Conservation (phyloP, 2,797 vertebrate genomes). For the Hyperoplus lanceolatus region DNA sequence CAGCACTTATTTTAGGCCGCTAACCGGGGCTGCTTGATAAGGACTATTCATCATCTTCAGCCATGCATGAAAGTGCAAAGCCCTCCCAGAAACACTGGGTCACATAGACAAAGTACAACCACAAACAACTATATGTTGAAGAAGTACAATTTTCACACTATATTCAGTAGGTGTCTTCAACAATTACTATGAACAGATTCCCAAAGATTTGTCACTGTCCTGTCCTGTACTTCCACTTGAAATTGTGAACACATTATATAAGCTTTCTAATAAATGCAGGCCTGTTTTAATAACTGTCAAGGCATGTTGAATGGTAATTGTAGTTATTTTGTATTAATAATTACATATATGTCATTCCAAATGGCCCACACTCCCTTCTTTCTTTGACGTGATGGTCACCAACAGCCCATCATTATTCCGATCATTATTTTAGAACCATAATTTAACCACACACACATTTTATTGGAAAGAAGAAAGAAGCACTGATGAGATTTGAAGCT, state of each 20-base stretch:
- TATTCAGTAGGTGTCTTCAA: neutral
- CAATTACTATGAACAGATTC: neutral
- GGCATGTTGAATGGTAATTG: neutral
- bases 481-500: neutral
- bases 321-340: neutral
- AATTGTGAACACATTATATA: neutral
- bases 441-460: neutral
- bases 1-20: conserved; percentile 8
- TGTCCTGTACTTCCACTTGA: neutral
- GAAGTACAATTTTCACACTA: neutral
- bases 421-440: neutral
- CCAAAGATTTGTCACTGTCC: neutral
- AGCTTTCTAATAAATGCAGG: neutral
- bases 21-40: conserved; percentile 11
- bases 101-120: neutral
- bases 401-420: neutral
- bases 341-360: neutral
- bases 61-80: conserved; percentile 24
- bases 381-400: neutral
- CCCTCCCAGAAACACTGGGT: conserved; percentile 1
- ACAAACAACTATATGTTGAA: neutral
- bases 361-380: neutral
- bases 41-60: conserved; percentile 24
- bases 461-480: neutral
- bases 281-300: neutral